These are phyloP conservation scores for Drosophila stalkeri DNA, from an alignment of 2,888 invertebrate genomes.

Conservation along the genomic window DNA sequence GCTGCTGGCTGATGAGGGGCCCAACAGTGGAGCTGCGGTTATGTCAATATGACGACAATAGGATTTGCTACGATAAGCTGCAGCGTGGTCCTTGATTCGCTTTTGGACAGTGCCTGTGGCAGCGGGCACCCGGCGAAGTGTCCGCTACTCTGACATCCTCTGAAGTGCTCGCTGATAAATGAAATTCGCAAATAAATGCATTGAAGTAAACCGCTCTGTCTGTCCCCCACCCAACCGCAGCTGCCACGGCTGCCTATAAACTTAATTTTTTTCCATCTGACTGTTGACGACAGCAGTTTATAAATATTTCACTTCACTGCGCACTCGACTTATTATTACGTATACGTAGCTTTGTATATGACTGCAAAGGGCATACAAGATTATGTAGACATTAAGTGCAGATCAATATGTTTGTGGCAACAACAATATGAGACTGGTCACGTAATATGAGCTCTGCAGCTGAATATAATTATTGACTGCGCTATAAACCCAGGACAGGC, in stretches of 20 bases:
- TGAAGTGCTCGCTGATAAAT: conserved; percentile 71
- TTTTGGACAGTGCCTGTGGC: conserved; percentile 25
- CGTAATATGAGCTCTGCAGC: neutral
- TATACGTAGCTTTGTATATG: conserved; percentile 17
- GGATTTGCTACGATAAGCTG: conserved; percentile 74
- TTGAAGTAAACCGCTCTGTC: conserved; percentile 38
- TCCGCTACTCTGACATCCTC: conserved; percentile 33
- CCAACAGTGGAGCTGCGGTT: conserved; percentile 60
- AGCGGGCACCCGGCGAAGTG: conserved; percentile 14
- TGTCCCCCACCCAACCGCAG: neutral
- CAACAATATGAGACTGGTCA: no score
- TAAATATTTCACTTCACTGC: conserved; percentile 57
- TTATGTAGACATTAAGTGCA: neutral
- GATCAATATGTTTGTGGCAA: neutral
- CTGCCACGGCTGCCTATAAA: conserved; percentile 4
- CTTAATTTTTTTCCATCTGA: conserved; percentile 17
- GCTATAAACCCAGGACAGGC: neutral
- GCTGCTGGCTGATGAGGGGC: conserved; percentile 7
- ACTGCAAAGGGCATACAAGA: neutral
- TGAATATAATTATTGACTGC: neutral
- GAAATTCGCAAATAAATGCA: conserved; percentile 76
- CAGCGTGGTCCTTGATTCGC: conserved; percentile 67
- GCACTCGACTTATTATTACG: conserved; percentile 20
- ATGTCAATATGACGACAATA: conserved; percentile 79
- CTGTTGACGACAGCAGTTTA: conserved; percentile 67